Percentiles rank a stretch among this genome's conserved stretches.
These are phyloP conservation scores for Tenodera sinensis DNA, from an alignment of 2,888 invertebrate species.

Conservation along the genomic window DNA sequence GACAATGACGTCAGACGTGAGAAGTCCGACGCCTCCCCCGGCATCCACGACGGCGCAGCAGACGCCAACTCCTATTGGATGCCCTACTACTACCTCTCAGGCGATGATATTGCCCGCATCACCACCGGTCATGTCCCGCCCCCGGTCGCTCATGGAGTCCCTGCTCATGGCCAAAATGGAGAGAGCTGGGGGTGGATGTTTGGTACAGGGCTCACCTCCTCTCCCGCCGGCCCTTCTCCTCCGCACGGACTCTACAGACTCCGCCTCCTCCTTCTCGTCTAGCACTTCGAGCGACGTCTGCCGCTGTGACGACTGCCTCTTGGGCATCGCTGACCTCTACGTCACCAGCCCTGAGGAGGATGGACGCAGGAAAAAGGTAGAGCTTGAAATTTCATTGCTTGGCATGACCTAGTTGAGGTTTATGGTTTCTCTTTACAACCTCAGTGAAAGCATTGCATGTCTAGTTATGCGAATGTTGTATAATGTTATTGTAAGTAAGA, in stretches of 20 bases:
- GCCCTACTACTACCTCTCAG: constrained; percentile 51
- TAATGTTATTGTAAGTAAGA: too few relatives aligned
- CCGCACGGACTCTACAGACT: constrained; percentile 71
- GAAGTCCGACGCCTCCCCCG: constrained; percentile 20
- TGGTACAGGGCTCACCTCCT: neutral
- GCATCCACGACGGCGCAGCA: constrained; percentile 38
- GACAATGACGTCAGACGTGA: constrained; percentile 25
- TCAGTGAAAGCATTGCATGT: too few relatives aligned
- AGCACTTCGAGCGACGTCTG: constrained; percentile 65
- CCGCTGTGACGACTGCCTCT: constrained; percentile 76
- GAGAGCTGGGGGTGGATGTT: constrained; percentile 37
- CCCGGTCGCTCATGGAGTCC: constrained; percentile 78
- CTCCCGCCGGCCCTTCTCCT: constrained; percentile 48
- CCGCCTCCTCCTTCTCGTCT: constrained; percentile 57
- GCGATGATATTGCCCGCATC: neutral
- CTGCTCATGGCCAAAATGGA: constrained; percentile 80
- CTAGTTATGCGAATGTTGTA: too few relatives aligned
- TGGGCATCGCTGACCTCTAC: constrained; percentile 77
- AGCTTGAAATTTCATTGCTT: neutral
- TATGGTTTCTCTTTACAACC: too few relatives aligned
- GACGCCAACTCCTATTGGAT: constrained; percentile 75
- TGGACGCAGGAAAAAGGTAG: constrained; percentile 42
- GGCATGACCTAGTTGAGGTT: too few relatives aligned
- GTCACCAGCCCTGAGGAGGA: constrained; percentile 34
- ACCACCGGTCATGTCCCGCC: constrained; percentile 41